A percentile compares a stretch with the other conserved stretches of the same genome.
Conservation (phyloP, 2,888 invertebrate species). For the Eutolmus rufibarbis region DNA sequence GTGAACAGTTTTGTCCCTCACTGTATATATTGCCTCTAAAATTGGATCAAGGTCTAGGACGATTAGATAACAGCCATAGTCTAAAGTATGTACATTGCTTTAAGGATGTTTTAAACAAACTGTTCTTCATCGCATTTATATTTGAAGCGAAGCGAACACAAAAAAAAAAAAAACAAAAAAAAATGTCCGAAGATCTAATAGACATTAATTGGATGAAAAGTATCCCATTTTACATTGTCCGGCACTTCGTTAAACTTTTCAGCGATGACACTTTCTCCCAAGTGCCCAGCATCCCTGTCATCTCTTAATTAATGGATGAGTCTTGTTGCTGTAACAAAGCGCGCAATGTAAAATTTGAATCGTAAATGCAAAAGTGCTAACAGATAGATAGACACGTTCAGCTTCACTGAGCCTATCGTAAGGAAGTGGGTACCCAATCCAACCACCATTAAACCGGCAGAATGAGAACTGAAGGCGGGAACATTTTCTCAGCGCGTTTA, state of each 20-base stretch:
- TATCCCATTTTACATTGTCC: constrained; percentile 29
- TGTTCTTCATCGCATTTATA: too few species aligned
- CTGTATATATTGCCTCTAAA: too few species aligned
- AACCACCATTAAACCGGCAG: not conserved
- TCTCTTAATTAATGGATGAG: constrained; percentile 35
- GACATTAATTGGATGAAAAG: constrained; percentile 29
- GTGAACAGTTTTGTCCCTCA: too few species aligned
- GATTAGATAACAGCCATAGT: too few species aligned
- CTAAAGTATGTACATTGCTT: too few species aligned
- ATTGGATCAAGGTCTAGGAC: too few species aligned
- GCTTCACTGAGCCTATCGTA: not conserved
- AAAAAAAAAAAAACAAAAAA: not conserved
- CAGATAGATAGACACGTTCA: constrained; percentile 21
- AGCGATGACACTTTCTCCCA: constrained; percentile 1
- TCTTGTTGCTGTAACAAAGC: not conserved
- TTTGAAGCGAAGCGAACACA: not conserved
- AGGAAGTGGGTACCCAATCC: not conserved
- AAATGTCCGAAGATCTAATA: not conserved
- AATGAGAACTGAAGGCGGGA: not conserved
- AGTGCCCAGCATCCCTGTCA: constrained; percentile 26
- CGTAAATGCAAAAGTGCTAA: constrained; percentile 27
- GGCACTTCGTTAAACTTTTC: constrained; percentile 32
- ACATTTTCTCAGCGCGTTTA: not conserved
- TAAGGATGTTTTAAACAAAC: too few species aligned
- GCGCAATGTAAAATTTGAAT: constrained; percentile 24